Percentiles rank a stretch among this genome's conserved stretches.
phyloP scores from a whole-genome alignment of 2,113 vertebrate genomes.

The Nesoenas mayeri region DNA sequence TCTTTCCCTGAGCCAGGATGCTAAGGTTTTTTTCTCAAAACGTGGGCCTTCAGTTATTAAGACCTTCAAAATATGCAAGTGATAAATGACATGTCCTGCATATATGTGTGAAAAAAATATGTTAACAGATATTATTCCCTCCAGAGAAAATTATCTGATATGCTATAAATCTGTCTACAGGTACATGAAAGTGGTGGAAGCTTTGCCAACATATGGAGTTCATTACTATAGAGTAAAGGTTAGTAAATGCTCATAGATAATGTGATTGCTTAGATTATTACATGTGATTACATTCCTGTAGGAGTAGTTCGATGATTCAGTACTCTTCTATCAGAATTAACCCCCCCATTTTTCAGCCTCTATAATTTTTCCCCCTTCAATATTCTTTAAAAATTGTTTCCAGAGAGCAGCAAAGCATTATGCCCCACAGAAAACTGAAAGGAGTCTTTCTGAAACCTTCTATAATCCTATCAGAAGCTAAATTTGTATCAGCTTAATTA shows the following conservation, averaged over 20 bases:
- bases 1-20: not conserved
- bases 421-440: not conserved
- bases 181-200: conserved; percentile 95
- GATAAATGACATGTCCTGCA: not conserved
- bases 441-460: not conserved
- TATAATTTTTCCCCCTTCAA: not conserved
- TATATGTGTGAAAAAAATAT: not conserved
- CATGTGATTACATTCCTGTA: conserved; percentile 18
- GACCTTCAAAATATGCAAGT: not conserved
- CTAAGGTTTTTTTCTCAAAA: not conserved
- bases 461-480: not conserved
- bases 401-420: not conserved
- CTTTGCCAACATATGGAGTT: conserved; percentile 94
- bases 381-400: not conserved
- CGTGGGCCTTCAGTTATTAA: not conserved
- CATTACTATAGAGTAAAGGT: conserved; percentile 99
- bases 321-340: conserved; percentile 17
- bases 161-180: conserved; percentile 75
- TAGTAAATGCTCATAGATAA: conserved; percentile 49
- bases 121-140: conserved; percentile 22
- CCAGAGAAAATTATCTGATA: conserved; percentile 30
- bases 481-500: conserved; percentile 29
- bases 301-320: conserved; percentile 11
- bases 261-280: conserved; percentile 21
- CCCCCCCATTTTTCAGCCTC: not conserved